These are phyloP conservation scores for Micropoecilia bifurca DNA, from an alignment of 2,797 vertebrate genomes.

Conservation along the genomic window DNA sequence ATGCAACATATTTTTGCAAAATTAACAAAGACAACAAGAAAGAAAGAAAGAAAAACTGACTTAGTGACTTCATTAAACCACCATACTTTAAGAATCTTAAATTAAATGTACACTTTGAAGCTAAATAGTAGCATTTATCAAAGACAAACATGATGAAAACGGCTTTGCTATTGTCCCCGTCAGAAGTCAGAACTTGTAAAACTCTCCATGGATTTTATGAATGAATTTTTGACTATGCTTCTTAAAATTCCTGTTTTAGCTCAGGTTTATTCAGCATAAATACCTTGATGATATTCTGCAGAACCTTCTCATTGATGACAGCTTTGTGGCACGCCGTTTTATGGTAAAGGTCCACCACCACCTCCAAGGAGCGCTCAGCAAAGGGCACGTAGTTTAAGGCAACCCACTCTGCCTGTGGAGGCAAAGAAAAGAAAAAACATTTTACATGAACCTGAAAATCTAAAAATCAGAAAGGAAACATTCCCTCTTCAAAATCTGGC, in stretches of 20 bases:
- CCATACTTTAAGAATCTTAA: neutral
- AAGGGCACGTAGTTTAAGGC: constrained; percentile 99
- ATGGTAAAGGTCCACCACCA: constrained; percentile 96
- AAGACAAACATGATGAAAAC: neutral
- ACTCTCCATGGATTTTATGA: neutral
- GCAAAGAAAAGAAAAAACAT: neutral
- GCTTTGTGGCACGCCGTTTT: constrained; percentile 99
- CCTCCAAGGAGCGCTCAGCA: constrained; percentile 96
- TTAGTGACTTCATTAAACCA: neutral
- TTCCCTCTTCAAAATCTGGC: neutral
- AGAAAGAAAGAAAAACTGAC: neutral
- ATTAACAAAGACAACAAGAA: neutral
- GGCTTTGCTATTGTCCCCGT: neutral
- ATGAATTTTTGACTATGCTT: neutral
- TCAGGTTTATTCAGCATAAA: neutral
- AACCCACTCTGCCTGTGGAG: constrained; percentile 94
- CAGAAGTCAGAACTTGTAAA: neutral
- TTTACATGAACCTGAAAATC: neutral
- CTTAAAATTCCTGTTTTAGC: neutral
- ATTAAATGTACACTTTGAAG: neutral
- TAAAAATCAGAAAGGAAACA: neutral
- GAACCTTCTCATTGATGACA: constrained; percentile 95
- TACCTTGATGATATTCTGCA: constrained; percentile 97
- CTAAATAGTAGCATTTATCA: neutral
- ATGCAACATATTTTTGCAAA: neutral